These are phyloP conservation scores for Drosophila fulvimacula DNA, from an alignment of 2,888 invertebrate species.

Conservation along the genomic window DNA sequence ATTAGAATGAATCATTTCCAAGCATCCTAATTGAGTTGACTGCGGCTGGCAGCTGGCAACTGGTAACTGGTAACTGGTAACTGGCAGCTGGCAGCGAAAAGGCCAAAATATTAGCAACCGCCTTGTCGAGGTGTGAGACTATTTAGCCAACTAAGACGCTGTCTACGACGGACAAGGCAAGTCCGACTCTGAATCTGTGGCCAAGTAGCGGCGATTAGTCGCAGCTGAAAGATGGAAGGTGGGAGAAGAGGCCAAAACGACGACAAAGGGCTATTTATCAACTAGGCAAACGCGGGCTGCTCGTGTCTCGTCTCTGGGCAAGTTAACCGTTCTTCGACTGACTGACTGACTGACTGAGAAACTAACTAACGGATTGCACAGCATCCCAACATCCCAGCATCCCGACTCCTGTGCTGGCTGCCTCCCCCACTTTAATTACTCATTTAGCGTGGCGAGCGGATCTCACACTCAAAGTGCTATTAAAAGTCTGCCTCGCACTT, in stretches of 20 bases:
- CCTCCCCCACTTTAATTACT: slow-evolving; percentile 68
- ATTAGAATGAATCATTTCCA: slow-evolving; percentile 78
- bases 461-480: slow-evolving; percentile 50
- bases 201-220: slow-evolving; percentile 70
- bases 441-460: slow-evolving; percentile 47
- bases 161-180: slow-evolving; percentile 18
- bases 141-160: slow-evolving; percentile 59
- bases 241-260: slow-evolving; percentile 40
- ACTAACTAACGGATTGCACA: slow-evolving; percentile 32
- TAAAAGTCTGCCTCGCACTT: slow-evolving; percentile 34
- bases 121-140: slow-evolving; percentile 73
- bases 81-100: slow-evolving; percentile 52
- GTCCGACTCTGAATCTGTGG: slow-evolving; percentile 36
- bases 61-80: slow-evolving; percentile 34
- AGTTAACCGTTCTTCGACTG: slow-evolving; percentile 64
- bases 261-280: slow-evolving; percentile 73
- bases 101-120: slow-evolving; percentile 71
- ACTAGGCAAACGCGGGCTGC: slow-evolving; percentile 56
- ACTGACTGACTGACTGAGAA: slow-evolving; percentile 37
- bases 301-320: slow-evolving; percentile 64
- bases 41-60: slow-evolving; percentile 29
- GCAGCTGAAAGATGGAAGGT: slow-evolving; percentile 26
- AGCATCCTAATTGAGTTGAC: slow-evolving; percentile 78
- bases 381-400: slow-evolving; percentile 30
- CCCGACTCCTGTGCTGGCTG: slow-evolving; percentile 20